These are phyloP conservation scores for Euschistus heros DNA, from an alignment of 1,140 invertebrate species.

Conservation along the genomic window DNA sequence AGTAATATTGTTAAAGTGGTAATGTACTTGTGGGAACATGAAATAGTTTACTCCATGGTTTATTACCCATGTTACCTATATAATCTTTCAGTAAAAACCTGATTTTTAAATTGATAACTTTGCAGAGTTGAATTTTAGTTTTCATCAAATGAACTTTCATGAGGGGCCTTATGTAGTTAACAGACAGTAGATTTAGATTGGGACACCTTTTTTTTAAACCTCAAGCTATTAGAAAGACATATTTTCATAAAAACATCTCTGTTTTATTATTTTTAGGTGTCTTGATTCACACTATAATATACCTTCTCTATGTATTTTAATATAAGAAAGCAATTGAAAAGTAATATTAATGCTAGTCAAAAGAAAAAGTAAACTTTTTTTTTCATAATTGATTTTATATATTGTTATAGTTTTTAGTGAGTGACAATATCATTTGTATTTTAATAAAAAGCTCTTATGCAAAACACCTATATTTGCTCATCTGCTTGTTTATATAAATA, in stretches of 20 bases:
- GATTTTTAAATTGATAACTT: background rate
- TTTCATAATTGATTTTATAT: conserved; percentile 15
- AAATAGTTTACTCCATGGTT: conserved; percentile 11
- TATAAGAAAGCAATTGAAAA: conserved; percentile 11
- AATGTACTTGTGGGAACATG: conserved; percentile 11
- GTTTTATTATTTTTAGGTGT: conserved; percentile 4
- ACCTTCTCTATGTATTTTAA: conserved; percentile 7
- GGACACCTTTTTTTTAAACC: conserved; percentile 10
- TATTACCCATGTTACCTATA: conserved; percentile 4
- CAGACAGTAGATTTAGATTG: conserved; percentile 15
- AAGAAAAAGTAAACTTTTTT: background rate
- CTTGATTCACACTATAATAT: background rate
- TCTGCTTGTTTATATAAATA: conserved; percentile 11
- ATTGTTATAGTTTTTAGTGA: conserved; percentile 17
- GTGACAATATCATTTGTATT: conserved; percentile 19
- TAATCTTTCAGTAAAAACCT: background rate
- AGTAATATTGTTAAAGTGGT: background rate
- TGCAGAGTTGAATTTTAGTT: background rate
- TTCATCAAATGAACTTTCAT: conserved; percentile 17
- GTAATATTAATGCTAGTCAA: conserved; percentile 22
- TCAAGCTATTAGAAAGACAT: conserved; percentile 4
- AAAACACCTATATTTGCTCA: conserved; percentile 21
- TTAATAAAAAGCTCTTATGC: conserved; percentile 1
- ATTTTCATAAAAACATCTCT: conserved; percentile 7
- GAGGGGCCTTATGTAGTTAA: conserved; percentile 20